phyloP scores from a whole-genome alignment of 2,888 invertebrate species.

The Endotricha flammealis region DNA sequence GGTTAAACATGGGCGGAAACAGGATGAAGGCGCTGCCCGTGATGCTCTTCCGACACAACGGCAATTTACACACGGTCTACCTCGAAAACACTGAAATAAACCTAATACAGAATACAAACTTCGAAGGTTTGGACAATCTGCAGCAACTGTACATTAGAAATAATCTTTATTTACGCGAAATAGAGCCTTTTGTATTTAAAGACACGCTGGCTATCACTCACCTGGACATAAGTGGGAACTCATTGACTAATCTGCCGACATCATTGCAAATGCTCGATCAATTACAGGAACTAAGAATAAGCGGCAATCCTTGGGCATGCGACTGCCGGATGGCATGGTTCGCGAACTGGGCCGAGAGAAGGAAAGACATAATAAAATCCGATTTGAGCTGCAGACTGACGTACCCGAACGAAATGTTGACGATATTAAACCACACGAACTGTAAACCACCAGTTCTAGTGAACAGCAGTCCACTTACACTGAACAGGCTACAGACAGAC shows the following conservation, averaged over 20 bases:
- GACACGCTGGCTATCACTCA: slow-evolving; percentile 80
- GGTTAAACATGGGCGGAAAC: slow-evolving; percentile 80
- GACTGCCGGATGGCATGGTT: slow-evolving; percentile 93
- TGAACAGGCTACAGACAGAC: slow-evolving; percentile 81
- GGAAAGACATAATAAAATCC: slow-evolving; percentile 71
- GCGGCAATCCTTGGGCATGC: slow-evolving; percentile 89
- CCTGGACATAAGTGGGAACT: slow-evolving; percentile 84
- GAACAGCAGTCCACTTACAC: slow-evolving; percentile 79
- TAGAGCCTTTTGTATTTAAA: slow-evolving; percentile 80
- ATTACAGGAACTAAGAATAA: slow-evolving; percentile 81
- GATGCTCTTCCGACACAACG: slow-evolving; percentile 81
- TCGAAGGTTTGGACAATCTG: slow-evolving; percentile 80
- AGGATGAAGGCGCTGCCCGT: slow-evolving; percentile 78
- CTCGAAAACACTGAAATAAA: slow-evolving; percentile 83
- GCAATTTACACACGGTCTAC: slow-evolving; percentile 76
- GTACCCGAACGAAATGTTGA: slow-evolving; percentile 84
- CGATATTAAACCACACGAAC: slow-evolving; percentile 82
- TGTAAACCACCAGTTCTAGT: slow-evolving; percentile 82
- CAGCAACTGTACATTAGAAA: slow-evolving; percentile 79
- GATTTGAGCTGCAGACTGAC: slow-evolving; percentile 82
- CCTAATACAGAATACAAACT: slow-evolving; percentile 80
- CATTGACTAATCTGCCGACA: slow-evolving; percentile 83
- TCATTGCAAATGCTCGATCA: slow-evolving; percentile 81
- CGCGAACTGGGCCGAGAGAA: slow-evolving; percentile 67
- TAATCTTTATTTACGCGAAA: slow-evolving; percentile 79